A percentile compares a stretch with the other conserved stretches of the same genome.
These are phyloP conservation scores for Oryzias curvinotus DNA, from an alignment of 2,113 vertebrate genomes.

Conservation along the genomic window DNA sequence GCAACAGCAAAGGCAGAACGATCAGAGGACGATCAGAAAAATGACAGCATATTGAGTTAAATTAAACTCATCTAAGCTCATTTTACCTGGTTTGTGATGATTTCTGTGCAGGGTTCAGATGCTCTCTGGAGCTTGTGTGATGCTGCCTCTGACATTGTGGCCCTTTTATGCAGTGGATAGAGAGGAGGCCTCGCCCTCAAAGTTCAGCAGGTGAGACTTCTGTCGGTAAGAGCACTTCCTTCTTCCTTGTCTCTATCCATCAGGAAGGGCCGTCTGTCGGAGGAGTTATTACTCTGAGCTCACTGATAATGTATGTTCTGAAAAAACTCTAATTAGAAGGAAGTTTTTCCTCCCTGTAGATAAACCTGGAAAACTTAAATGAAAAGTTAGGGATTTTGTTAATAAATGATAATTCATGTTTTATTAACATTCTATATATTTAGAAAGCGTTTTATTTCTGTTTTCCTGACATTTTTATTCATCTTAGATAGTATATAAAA, in stretches of 20 bases:
- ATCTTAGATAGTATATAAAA: too few relatives aligned
- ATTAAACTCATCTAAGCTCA: not conserved
- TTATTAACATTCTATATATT: too few relatives aligned
- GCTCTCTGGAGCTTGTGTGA: conserved; percentile 6
- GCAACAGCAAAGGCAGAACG: conserved; percentile 16
- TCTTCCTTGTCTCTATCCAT: conserved; percentile 44
- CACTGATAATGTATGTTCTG: too few relatives aligned
- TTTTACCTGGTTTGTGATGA: conserved; percentile 24
- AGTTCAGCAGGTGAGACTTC: conserved; percentile 7
- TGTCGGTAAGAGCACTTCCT: conserved; percentile 53
- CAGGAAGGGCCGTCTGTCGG: not conserved
- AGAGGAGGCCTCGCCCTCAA: conserved; percentile 26
- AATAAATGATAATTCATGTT: too few relatives aligned
- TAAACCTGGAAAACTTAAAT: not conserved
- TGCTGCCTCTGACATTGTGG: not conserved
- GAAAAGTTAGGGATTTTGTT: not conserved
- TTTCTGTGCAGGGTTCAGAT: conserved; percentile 3
- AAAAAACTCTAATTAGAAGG: too few relatives aligned
- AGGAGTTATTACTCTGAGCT: conserved; percentile 9
- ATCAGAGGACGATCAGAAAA: not conserved
- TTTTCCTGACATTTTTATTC: too few relatives aligned
- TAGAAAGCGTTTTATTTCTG: too few relatives aligned
- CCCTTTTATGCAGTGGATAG: conserved; percentile 24
- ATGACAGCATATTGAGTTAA: too few relatives aligned
- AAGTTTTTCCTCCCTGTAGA: not conserved